These are phyloP conservation scores for Brachionus rotundiformis DNA, from an alignment of 1,140 invertebrate genomes.

Conservation along the genomic window DNA sequence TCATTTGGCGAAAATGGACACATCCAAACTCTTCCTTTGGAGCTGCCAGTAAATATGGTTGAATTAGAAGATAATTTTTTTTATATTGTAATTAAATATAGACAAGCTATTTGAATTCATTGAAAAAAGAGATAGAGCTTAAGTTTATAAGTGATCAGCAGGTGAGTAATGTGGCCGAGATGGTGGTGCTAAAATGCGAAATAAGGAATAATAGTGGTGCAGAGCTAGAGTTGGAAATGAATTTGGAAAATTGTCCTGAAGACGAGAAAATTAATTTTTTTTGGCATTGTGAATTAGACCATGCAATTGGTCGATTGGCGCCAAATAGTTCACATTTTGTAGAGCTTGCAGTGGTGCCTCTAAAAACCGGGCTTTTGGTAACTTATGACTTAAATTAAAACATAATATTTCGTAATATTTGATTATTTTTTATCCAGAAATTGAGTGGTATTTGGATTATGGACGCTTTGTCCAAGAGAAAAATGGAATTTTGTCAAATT, in stretches of 20 bases:
- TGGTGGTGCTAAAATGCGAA: not conserved
- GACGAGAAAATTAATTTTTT: not conserved
- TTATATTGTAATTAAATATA: not conserved
- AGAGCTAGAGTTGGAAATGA: conserved; percentile 34
- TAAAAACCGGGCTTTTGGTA: conserved; percentile 23
- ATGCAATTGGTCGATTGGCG: not conserved
- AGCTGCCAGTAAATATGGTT: conserved; percentile 1
- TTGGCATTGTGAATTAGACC: not conserved
- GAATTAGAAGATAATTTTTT: not conserved
- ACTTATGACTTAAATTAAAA: too few relatives aligned
- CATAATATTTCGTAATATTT: not conserved
- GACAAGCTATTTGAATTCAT: not conserved
- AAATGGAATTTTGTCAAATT: conserved; percentile 3
- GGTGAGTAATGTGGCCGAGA: not conserved
- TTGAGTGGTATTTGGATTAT: conserved; percentile 30
- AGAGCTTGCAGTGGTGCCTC: not conserved
- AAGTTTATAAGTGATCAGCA: not conserved
- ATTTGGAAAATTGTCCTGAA: not conserved
- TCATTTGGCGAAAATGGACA: conserved; percentile 44
- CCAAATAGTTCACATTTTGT: not conserved
- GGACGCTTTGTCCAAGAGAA: not conserved
- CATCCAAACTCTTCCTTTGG: conserved; percentile 34
- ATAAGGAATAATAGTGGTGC: conserved; percentile 14
- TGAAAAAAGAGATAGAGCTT: conserved; percentile 16
- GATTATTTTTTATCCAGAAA: not conserved